phyloP scores from a whole-genome alignment of 2,113 vertebrate genomes.

The Riparia riparia region DNA sequence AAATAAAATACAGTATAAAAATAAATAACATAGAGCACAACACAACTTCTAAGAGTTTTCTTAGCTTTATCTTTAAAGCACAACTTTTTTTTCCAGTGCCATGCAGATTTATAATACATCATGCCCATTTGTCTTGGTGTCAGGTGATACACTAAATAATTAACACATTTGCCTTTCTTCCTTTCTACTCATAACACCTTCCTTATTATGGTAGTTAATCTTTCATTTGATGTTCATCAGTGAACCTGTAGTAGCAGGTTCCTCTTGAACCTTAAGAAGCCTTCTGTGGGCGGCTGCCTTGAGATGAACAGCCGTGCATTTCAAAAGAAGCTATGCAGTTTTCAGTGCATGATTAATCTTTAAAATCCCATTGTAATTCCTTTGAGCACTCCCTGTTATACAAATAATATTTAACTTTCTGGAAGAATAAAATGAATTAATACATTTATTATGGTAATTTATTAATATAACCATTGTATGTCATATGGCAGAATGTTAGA shows the following conservation, averaged over 20 bases:
- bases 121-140: not conserved
- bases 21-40: too few species aligned
- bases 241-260: not conserved
- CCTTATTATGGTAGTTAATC: not conserved
- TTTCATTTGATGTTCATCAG: not conserved
- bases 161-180: not conserved
- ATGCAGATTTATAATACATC: too few species aligned
- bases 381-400: not conserved
- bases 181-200: not conserved
- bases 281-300: not conserved
- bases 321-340: not conserved
- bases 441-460: constrained; percentile 13
- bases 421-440: not conserved
- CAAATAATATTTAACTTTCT: constrained; percentile 2
- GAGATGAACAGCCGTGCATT: not conserved
- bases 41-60: not conserved
- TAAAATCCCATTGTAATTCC: not conserved
- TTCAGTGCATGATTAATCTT: not conserved
- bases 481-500: not conserved
- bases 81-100: not conserved
- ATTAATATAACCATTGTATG: not conserved
- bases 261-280: not conserved
- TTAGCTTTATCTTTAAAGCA: not conserved
- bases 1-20: too few species aligned
- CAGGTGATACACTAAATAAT: not conserved